Evolutionary conservation across 2,888 invertebrate genomes (phyloP).

Genomic region (Metopia argyrocephala): DNA sequence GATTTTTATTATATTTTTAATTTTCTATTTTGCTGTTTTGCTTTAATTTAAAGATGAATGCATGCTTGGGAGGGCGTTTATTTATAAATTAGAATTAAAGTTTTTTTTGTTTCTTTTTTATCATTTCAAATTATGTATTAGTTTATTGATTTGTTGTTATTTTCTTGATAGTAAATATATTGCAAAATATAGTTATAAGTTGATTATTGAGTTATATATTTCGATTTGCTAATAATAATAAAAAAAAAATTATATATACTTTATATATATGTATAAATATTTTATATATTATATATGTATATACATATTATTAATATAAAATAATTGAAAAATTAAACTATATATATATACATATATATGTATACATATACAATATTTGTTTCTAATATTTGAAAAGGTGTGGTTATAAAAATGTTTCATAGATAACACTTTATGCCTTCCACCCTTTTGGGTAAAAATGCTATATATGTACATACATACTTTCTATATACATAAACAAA

Average conservation of each 20-base stretch:
- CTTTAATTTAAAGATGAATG: conserved; percentile 68
- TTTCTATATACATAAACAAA: conserved; percentile 40
- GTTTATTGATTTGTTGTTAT: conserved; percentile 22
- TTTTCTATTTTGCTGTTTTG: conserved; percentile 27
- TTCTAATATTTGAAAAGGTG: conserved; percentile 38
- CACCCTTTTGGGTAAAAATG: conserved; percentile 21
- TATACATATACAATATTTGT: conserved; percentile 16
- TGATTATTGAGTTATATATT: conserved; percentile 53
- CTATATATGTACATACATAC: conserved; percentile 23
- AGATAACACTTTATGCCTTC: conserved; percentile 43
- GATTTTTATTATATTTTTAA: conserved; percentile 8
- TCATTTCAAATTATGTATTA: no score
- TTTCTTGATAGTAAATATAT: conserved; percentile 36
- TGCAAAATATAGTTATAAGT: conserved; percentile 53
- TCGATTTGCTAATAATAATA: conserved; percentile 42
- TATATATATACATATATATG: conserved; percentile 14
- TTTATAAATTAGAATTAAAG: conserved; percentile 6
- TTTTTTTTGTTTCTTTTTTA: conserved; percentile 22
- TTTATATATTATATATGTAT: no score
- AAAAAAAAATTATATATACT: no score
- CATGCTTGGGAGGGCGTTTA: conserved; percentile 78
- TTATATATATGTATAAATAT: no score
- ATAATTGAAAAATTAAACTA: conserved; percentile 13
- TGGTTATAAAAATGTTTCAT: conserved; percentile 43
- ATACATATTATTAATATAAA: not conserved